Evolutionary conservation across 1,140 invertebrate genomes (phyloP).

Genomic region (Neelides sp.): DNA sequence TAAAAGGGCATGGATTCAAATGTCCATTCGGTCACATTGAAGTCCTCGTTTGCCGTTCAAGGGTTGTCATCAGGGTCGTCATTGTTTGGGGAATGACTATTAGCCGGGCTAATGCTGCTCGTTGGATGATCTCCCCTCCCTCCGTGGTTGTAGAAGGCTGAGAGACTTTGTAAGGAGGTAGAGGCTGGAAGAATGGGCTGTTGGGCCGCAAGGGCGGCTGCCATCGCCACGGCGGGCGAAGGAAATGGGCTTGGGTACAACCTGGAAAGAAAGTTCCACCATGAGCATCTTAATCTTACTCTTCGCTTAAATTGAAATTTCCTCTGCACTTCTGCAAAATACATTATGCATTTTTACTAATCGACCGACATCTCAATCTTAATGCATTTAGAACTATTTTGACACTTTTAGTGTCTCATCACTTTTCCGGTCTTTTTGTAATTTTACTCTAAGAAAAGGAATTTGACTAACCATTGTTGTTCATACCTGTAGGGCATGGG

Average conservation of each 20-base stretch:
- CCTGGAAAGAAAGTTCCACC: conserved; percentile 14
- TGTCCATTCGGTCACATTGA: too few species aligned
- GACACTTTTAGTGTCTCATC: too few species aligned
- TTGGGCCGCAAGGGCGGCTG: conserved; percentile 39
- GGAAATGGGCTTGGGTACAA: conserved; percentile 48
- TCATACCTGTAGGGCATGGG: conserved; percentile 61
- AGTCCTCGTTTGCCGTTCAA: too few species aligned
- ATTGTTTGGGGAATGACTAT: conserved; percentile 28
- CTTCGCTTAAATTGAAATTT: too few species aligned
- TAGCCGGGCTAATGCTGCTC: conserved; percentile 24
- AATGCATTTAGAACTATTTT: too few species aligned
- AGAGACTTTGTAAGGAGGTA: conserved; percentile 45
- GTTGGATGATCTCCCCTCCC: conserved; percentile 11
- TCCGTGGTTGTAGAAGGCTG: conserved; percentile 45
- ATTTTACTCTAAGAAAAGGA: not conserved
- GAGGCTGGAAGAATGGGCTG: conserved; percentile 47
- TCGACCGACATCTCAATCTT: too few species aligned
- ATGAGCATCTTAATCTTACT: too few species aligned
- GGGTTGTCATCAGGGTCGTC: conserved; percentile 29
- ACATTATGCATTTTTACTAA: too few species aligned
- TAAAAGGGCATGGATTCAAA: too few species aligned
- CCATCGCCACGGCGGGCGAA: conserved; percentile 34
- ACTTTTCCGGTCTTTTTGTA: too few species aligned
- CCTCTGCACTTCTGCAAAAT: too few species aligned
- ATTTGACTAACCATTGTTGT: conserved; percentile 18